Conservation (phyloP, 2,797 vertebrate species). For the Gallirallus australis region DNA sequence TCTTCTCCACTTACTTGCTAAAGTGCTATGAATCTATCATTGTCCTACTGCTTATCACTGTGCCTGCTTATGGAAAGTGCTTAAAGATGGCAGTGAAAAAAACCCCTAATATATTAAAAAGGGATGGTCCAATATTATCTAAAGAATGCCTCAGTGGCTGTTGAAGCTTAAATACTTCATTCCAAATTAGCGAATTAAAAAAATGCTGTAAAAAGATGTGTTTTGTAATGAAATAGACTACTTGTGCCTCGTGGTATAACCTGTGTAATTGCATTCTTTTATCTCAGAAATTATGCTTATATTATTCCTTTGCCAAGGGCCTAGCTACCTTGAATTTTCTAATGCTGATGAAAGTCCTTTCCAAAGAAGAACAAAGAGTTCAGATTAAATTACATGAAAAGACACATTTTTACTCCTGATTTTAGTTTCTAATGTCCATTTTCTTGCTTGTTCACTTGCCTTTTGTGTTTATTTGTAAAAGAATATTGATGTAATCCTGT, state of each 20-base stretch:
- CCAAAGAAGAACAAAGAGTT: not conserved
- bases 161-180: not conserved
- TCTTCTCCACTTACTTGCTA: not conserved
- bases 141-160: not conserved
- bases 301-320: not conserved
- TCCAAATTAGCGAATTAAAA: not conserved
- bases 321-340: not conserved
- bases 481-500: accelerated
- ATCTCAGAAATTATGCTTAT: not conserved
- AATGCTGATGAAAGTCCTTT: not conserved
- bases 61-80: not conserved
- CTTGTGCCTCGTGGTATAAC: not conserved
- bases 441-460: not conserved
- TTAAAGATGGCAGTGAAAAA: not conserved
- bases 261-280: not conserved
- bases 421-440: not conserved
- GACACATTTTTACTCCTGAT: not conserved
- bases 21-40: not conserved
- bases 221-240: not conserved
- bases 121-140: not conserved
- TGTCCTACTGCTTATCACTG: not conserved
- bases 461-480: not conserved
- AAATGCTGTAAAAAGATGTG: not conserved
- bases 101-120: not conserved
- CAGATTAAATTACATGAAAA: not conserved